Conservation (phyloP, 1,140 invertebrate species). For the Magallana ariakensis region DNA sequence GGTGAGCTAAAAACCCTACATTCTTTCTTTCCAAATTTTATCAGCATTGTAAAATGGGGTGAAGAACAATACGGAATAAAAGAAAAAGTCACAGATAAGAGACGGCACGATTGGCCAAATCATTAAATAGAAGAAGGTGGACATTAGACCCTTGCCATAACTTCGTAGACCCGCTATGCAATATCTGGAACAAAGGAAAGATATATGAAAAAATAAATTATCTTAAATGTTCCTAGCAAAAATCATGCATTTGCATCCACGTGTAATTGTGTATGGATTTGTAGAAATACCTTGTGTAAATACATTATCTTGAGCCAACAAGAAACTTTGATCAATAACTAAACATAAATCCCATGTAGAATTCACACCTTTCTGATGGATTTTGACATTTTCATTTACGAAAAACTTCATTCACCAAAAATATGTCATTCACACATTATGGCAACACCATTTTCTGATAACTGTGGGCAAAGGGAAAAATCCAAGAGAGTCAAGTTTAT, state of each 20-base stretch:
- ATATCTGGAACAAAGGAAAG: background rate
- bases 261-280: too few species aligned
- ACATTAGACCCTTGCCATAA: slow-evolving; percentile 42
- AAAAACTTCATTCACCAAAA: slow-evolving; percentile 12
- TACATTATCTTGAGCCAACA: too few species aligned
- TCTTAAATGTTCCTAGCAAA: background rate
- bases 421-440: background rate
- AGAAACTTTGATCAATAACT: too few species aligned
- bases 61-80: slow-evolving; percentile 57
- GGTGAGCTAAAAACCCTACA: too few species aligned
- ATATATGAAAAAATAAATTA: background rate
- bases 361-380: slow-evolving; percentile 18
- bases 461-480: background rate
- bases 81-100: slow-evolving; percentile 58
- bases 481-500: background rate
- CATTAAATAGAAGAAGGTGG: slow-evolving; percentile 36
- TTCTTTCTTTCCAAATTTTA: slow-evolving; percentile 9
- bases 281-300: too few species aligned
- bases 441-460: background rate
- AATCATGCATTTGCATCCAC: background rate
- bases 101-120: slow-evolving; percentile 55
- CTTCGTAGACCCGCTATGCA: slow-evolving; percentile 11
- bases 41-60: slow-evolving; percentile 35
- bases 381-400: background rate
- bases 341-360: too few species aligned